These are phyloP conservation scores for Rhinophrynus dorsalis DNA, from an alignment of 2,797 vertebrate genomes.

Conservation along the genomic window DNA sequence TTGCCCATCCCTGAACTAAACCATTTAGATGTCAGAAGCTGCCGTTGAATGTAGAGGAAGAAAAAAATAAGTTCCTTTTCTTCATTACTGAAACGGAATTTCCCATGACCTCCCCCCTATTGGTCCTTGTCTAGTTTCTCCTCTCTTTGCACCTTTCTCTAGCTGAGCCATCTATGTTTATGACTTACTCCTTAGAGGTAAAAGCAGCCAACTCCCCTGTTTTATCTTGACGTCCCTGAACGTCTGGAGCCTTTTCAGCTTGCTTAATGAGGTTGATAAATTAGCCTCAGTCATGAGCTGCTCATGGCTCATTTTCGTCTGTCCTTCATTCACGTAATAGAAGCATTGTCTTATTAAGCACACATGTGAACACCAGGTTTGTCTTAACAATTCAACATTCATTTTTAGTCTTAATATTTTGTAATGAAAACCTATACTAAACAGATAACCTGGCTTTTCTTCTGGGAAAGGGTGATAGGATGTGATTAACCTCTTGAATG, in stretches of 20 bases:
- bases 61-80: slow-evolving; percentile 67
- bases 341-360: slow-evolving; percentile 29
- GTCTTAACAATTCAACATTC: slow-evolving; percentile 25
- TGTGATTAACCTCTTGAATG: too few species aligned
- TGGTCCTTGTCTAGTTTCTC: slow-evolving; percentile 63
- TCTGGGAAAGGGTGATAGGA: slow-evolving; percentile 19
- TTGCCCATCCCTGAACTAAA: too few species aligned
- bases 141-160: slow-evolving; percentile 69
- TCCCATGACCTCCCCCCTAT: slow-evolving; percentile 56
- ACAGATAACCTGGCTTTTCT: slow-evolving; percentile 16
- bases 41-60: slow-evolving; percentile 37
- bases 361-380: slow-evolving; percentile 26
- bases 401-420: slow-evolving; percentile 35
- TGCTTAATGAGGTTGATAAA: slow-evolving; percentile 60
- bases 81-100: slow-evolving; percentile 54
- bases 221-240: slow-evolving; percentile 55
- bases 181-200: slow-evolving; percentile 75
- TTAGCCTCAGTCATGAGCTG: slow-evolving; percentile 52
- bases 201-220: slow-evolving; percentile 55
- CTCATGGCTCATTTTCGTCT: slow-evolving; percentile 33
- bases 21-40: slow-evolving; percentile 26
- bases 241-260: slow-evolving; percentile 53
- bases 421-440: slow-evolving; percentile 2
- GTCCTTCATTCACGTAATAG: slow-evolving; percentile 4
- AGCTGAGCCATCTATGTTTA: slow-evolving; percentile 71